Evolutionary conservation across 1,140 invertebrate genomes (phyloP).

Genomic region (Diplogasteroides magnus): DNA sequence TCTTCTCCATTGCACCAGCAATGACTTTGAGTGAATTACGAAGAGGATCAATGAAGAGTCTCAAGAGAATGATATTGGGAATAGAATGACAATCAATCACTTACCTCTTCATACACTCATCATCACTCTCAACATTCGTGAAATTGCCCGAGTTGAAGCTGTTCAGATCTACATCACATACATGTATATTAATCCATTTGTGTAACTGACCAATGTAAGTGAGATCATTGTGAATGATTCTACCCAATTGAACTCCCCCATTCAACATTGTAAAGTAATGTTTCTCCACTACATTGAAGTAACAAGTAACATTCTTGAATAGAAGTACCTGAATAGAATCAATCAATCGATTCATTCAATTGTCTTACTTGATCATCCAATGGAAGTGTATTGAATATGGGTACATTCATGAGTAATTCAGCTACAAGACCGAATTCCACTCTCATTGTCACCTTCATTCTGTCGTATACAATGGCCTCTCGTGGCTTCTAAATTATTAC

Average conservation of each 20-base stretch:
- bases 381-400: neutral
- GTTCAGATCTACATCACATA: too few species aligned
- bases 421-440: neutral
- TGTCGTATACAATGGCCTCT: neutral
- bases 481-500: neutral
- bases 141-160: too few species aligned
- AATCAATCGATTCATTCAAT: neutral
- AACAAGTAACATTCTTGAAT: slow-evolving; percentile 20
- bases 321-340: slow-evolving; percentile 19
- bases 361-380: neutral
- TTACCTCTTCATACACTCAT: neutral
- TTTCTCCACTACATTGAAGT: slow-evolving; percentile 23
- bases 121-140: neutral
- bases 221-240: slow-evolving; percentile 23
- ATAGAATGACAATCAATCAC: too few species aligned
- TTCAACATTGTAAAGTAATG: slow-evolving; percentile 26
- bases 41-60: slow-evolving; percentile 13
- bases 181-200: too few species aligned
- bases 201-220: slow-evolving; percentile 23
- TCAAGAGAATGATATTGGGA: neutral
- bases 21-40: slow-evolving; percentile 15
- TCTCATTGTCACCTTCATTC: neutral
- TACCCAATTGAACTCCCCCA: slow-evolving; percentile 11
- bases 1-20: slow-evolving; percentile 17
- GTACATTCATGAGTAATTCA: neutral